Conservation (phyloP, 2,797 vertebrate genomes). For the Trachurus trachurus region DNA sequence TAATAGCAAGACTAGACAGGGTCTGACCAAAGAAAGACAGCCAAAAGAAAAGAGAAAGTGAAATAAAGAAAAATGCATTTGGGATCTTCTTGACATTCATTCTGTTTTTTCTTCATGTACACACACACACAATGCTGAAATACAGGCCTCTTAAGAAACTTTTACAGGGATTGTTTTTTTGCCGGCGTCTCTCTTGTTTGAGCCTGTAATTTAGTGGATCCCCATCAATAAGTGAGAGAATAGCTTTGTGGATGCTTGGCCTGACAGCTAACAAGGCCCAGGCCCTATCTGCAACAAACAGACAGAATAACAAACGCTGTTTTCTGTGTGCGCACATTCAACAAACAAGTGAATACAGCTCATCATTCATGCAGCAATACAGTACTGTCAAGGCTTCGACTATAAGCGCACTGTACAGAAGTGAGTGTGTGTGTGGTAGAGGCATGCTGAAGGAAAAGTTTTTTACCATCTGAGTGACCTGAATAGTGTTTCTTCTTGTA, state of each 20-base stretch:
- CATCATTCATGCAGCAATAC: conserved; percentile 78
- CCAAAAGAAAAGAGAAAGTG: conserved; percentile 68
- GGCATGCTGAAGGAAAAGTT: conserved; percentile 49
- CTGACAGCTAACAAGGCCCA: conserved; percentile 84
- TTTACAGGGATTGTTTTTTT: conserved; percentile 78
- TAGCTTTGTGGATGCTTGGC: conserved; percentile 78
- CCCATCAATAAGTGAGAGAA: conserved; percentile 84
- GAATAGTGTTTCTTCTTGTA: conserved; percentile 72
- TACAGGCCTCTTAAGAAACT: conserved; percentile 72
- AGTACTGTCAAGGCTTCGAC: conserved; percentile 72
- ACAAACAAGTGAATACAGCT: conserved; percentile 69
- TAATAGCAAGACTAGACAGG: conserved; percentile 80
- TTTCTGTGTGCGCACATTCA: conserved; percentile 69
- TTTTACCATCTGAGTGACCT: conserved; percentile 64
- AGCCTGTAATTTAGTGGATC: conserved; percentile 82
- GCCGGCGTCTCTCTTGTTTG: conserved; percentile 72
- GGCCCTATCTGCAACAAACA: conserved; percentile 80
- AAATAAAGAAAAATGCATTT: conserved; percentile 80
- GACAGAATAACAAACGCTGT: conserved; percentile 78
- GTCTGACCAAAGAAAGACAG: conserved; percentile 75
- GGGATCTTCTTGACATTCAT: conserved; percentile 75
- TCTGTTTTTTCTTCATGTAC: conserved; percentile 66
- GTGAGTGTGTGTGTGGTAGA: conserved; percentile 51
- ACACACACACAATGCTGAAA: conserved; percentile 66
- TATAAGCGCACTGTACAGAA: conserved; percentile 51